phyloP scores from a whole-genome alignment of 2,113 vertebrate genomes.

The Fukomys damarensis region DNA sequence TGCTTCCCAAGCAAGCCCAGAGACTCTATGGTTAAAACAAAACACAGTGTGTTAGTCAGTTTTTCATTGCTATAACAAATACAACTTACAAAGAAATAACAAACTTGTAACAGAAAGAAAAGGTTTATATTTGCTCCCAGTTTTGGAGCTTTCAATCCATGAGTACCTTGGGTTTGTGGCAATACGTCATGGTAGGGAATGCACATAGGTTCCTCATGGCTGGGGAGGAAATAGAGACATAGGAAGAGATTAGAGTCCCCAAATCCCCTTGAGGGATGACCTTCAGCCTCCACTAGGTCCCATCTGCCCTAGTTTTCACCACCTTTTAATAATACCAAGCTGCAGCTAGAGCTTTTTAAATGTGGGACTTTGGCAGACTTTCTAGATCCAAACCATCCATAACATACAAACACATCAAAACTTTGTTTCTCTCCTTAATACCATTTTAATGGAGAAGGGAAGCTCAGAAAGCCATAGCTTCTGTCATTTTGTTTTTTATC shows the following conservation, averaged over 20 bases:
- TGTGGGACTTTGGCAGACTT: not conserved
- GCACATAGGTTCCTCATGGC: not conserved
- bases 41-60: not conserved
- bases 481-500: not conserved
- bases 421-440: not conserved
- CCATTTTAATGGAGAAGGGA: conserved; percentile 34
- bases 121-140: not conserved
- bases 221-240: not conserved
- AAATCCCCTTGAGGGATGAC: not conserved
- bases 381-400: not conserved
- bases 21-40: not conserved
- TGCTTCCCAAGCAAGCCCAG: not conserved
- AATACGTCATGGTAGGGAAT: not conserved
- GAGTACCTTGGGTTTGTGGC: not conserved
- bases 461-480: not conserved
- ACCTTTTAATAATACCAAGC: not conserved
- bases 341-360: not conserved
- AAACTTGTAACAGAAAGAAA: not conserved
- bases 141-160: not conserved
- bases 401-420: not conserved
- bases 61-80: not conserved
- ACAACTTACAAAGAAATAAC: not conserved
- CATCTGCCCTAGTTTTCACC: no score
- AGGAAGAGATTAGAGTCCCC: not conserved
- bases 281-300: not conserved